Conservation (phyloP, 2,113 vertebrate genomes). For the Gnathochromis pfefferi region DNA sequence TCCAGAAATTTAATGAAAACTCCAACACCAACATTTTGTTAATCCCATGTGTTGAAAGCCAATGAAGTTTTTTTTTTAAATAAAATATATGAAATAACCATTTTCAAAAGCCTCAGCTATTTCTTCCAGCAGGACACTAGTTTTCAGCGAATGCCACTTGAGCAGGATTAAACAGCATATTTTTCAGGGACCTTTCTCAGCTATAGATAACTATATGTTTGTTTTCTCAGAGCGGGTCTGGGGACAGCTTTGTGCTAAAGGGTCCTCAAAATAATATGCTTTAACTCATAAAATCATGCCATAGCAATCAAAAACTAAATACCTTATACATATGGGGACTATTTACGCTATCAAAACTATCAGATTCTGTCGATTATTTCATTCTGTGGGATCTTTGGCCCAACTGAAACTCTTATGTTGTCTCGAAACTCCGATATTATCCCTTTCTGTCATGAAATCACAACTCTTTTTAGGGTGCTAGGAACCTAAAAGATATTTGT, state of each 20-base stretch:
- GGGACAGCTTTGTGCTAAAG: not conserved
- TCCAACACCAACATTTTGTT: not conserved
- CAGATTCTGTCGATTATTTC: not conserved
- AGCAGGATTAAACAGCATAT: not conserved
- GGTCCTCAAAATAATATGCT: not conserved
- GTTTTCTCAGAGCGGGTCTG: not conserved
- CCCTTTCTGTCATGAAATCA: not conserved
- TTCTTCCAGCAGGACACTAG: not conserved
- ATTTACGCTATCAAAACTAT: not conserved
- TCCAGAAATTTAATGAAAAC: not conserved
- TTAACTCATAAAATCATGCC: not conserved
- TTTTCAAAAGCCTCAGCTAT: not conserved
- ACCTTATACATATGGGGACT: not conserved
- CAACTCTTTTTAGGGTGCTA: not conserved
- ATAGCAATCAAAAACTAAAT: not conserved
- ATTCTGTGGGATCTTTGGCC: not conserved
- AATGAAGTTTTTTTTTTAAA: rapidly evolving
- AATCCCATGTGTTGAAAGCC: not conserved
- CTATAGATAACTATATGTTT: not conserved
- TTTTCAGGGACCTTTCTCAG: not conserved
- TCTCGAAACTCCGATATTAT: not conserved
- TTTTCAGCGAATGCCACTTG: not conserved
- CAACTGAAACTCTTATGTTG: not conserved
- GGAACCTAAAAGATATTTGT: not conserved
- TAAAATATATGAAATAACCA: not conserved